Evolutionary conservation across 37 sponge, comb jelly and placozoan species (phyloP), one percentile per base, ranked within the genome.

Genomic region (Bolinopsis microptera): DNA sequence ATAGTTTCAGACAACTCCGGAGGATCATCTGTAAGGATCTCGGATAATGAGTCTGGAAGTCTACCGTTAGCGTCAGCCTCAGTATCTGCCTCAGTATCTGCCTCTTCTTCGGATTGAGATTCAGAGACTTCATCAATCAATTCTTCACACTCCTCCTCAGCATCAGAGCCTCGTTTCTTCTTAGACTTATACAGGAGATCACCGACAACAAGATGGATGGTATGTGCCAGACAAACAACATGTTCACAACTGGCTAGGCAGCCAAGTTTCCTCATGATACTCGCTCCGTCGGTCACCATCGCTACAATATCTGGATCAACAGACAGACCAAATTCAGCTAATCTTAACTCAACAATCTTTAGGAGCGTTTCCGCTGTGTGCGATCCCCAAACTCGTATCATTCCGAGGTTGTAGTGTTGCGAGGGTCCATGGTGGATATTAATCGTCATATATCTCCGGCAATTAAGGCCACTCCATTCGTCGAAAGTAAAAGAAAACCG

Each of bases 341-440:
- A 8, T 3, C 83, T 35, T 32, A 35, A 36, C 27, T 21, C 27
- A 2, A 80, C 83, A 36, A 86, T 35, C 90, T 86, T 86, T n/a
- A 86, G 3, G 32, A 86, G 32, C 27, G 90, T 41, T 86, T 86
- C 90, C 16, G 61, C 61, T 18, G 90, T 86, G 22, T 86, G 90
- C 13, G 26, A 33, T 9, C 36, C 41, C 61, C 90, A 86, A 0
- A 86, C 90, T 86, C 90, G 38, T 25, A 86, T 27, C 41, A 86
- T 39, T 41, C 90, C 90, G 36, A 39, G 90, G 35, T 86, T 86
- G 30, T 41, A 86, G 27, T 24, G n/a, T 36, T 22, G 38, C 22
- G 61, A 35, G 26, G 13, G 28, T 86, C 36, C 35, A n/a, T 22
- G 8, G 90, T 86, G 90, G 35, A 41, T 38, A 86, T 86, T 86